Percentiles rank a stretch among this genome's conserved stretches.
Conservation (phyloP, 2,113 vertebrate species). For the Mesitornis unicolor region DNA sequence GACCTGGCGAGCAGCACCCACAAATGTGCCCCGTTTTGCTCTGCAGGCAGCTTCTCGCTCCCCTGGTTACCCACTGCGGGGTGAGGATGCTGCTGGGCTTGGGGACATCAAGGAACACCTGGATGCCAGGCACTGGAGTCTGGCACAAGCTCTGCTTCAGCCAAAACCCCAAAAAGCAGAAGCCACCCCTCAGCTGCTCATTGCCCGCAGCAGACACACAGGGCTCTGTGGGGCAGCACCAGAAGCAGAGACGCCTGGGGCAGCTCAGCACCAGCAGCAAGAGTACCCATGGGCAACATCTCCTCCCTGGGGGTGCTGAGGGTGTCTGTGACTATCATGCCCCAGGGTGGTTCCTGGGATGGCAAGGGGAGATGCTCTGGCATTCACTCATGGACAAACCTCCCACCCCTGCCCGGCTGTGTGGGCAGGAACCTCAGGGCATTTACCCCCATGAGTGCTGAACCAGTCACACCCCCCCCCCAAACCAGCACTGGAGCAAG, state of each 20-base stretch:
- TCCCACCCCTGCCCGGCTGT: background rate
- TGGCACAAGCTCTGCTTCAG: background rate
- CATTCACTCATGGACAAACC: background rate
- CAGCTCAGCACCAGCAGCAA: background rate
- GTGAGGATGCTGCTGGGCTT: background rate
- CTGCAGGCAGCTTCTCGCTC: background rate
- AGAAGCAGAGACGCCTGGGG: background rate
- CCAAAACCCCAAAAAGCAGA: background rate
- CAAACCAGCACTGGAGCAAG: background rate
- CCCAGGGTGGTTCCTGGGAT: no score
- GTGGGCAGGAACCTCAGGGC: background rate
- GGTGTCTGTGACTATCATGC: fast-evolving
- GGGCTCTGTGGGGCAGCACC: background rate
- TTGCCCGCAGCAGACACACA: fast-evolving
- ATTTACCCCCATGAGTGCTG: background rate
- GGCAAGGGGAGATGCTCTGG: fast-evolving
- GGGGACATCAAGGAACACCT: background rate
- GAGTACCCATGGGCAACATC: fast-evolving
- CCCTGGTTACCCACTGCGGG: fast-evolving
- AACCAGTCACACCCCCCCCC: background rate
- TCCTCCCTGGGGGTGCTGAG: background rate
- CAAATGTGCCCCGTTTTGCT: fast-evolving
- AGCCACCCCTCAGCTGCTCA: background rate
- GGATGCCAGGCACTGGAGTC: background rate
- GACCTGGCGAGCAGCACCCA: background rate